Percentiles rank a stretch among this genome's conserved stretches.
Conservation (phyloP, 1,140 invertebrate genomes). For the Monomorium pharaonis region DNA sequence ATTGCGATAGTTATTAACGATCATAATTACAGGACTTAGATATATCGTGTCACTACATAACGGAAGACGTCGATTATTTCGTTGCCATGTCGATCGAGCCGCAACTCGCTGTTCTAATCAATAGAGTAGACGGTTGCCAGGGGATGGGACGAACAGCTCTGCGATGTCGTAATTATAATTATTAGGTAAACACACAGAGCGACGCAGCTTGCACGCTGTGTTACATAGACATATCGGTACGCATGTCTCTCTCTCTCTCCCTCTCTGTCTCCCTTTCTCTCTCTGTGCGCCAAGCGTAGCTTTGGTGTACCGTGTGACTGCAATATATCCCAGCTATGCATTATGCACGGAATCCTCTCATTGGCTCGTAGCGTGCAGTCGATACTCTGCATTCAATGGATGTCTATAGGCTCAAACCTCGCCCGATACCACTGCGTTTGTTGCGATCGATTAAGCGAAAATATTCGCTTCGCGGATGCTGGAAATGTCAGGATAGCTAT, state of each 20-base stretch:
- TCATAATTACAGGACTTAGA: constrained; percentile 14
- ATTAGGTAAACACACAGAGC: constrained; percentile 74
- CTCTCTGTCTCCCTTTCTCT: neutral
- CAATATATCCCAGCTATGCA: constrained; percentile 76
- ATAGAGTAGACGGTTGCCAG: constrained; percentile 70
- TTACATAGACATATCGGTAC: constrained; percentile 1
- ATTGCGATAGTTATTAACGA: constrained; percentile 25
- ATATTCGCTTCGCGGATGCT: constrained; percentile 67
- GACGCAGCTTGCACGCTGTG: constrained; percentile 11
- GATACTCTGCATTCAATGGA: constrained; percentile 76
- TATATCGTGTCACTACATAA: neutral
- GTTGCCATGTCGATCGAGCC: constrained; percentile 57
- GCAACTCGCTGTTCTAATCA: constrained; percentile 70
- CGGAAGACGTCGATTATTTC: constrained; percentile 67
- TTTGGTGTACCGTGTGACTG: constrained; percentile 68
- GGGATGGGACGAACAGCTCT: constrained; percentile 56
- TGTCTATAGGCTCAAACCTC: constrained; percentile 69
- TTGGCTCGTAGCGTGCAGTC: constrained; percentile 73
- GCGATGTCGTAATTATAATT: constrained; percentile 75
- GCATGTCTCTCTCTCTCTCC: constrained; percentile 21
- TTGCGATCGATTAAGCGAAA: constrained; percentile 77
- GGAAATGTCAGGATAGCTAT: constrained; percentile 23
- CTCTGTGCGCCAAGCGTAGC: constrained; percentile 50
- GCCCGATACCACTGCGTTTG: constrained; percentile 67
- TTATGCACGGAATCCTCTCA: constrained; percentile 77